These are phyloP conservation scores for Microtus montanus DNA, from an alignment of 2,113 vertebrate genomes.

Conservation along the genomic window DNA sequence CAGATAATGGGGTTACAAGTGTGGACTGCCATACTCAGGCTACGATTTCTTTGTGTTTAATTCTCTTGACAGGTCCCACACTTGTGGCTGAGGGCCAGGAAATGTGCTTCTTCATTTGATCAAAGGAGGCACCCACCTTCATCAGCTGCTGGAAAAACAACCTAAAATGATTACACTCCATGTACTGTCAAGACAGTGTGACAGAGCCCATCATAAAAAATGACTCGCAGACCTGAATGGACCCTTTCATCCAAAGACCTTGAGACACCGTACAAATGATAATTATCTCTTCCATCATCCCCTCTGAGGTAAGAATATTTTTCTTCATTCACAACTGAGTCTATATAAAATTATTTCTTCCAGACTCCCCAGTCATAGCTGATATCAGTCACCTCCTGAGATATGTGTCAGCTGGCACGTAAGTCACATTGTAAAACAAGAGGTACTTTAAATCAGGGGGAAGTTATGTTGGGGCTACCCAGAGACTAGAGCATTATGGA, in stretches of 20 bases:
- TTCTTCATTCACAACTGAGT: slow-evolving; percentile 51
- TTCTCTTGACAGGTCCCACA: background rate
- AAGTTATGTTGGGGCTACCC: slow-evolving; percentile 34
- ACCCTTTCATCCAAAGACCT: slow-evolving; percentile 69
- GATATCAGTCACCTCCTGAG: slow-evolving; percentile 47
- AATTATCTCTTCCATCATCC: slow-evolving; percentile 74
- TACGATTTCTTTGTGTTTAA: slow-evolving; percentile 28
- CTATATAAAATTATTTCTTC: slow-evolving; percentile 58
- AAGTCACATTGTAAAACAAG: slow-evolving; percentile 48
- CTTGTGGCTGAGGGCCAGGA: background rate
- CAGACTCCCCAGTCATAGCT: slow-evolving; percentile 27
- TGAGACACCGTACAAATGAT: slow-evolving; percentile 63
- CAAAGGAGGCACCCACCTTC: background rate
- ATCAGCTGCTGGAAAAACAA: slow-evolving; percentile 29
- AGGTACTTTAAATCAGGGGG: slow-evolving; percentile 36
- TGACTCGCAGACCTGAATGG: background rate
- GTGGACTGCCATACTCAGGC: no score
- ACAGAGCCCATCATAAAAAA: slow-evolving; percentile 36
- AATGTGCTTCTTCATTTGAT: background rate
- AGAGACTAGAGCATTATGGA: slow-evolving; percentile 37
- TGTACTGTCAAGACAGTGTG: slow-evolving; percentile 19
- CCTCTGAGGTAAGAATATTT: slow-evolving; percentile 73
- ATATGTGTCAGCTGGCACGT: slow-evolving; percentile 33
- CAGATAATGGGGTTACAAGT: background rate
- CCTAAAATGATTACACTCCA: slow-evolving; percentile 24